These are phyloP conservation scores for Papilio helenus DNA, from an alignment of 1,140 invertebrate genomes.

Conservation along the genomic window DNA sequence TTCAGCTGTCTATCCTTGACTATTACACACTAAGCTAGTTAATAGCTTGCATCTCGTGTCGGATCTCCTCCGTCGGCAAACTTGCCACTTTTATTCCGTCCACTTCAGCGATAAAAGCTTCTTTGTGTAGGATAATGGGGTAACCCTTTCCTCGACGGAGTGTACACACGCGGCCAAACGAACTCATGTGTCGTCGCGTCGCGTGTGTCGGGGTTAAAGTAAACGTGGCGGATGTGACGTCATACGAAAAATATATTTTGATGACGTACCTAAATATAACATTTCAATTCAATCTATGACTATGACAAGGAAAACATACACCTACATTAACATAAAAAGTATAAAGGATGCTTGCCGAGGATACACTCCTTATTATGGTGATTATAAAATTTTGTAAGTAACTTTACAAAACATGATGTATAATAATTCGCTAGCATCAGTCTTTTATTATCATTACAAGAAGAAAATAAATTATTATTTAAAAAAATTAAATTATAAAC, in stretches of 20 bases:
- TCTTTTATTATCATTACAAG: too few relatives aligned
- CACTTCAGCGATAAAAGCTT: conserved; percentile 40
- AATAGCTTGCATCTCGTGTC: conserved; percentile 34
- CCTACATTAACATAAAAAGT: too few relatives aligned
- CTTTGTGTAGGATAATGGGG: conserved; percentile 39
- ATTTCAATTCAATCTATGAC: too few relatives aligned
- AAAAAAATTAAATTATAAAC: neutral
- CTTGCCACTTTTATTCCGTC: conserved; percentile 39
- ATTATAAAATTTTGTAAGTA: neutral
- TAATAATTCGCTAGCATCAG: neutral
- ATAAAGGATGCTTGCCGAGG: too few relatives aligned
- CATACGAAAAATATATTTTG: neutral
- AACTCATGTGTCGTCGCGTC: conserved; percentile 17
- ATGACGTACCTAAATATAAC: neutral
- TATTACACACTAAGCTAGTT: conserved; percentile 31
- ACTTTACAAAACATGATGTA: neutral
- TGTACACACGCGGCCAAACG: conserved; percentile 31
- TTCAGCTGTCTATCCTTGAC: neutral
- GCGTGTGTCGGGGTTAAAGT: neutral
- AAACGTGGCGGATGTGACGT: conserved; percentile 7
- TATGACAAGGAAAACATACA: too few relatives aligned
- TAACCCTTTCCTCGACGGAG: conserved; percentile 32
- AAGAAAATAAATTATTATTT: neutral
- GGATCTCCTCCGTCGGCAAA: conserved; percentile 34
- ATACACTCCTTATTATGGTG: too few relatives aligned